Percentiles rank a stretch among this genome's conserved stretches.
Conservation (phyloP, 2,113 vertebrate genomes). For the Spheniscus mendiculus region DNA sequence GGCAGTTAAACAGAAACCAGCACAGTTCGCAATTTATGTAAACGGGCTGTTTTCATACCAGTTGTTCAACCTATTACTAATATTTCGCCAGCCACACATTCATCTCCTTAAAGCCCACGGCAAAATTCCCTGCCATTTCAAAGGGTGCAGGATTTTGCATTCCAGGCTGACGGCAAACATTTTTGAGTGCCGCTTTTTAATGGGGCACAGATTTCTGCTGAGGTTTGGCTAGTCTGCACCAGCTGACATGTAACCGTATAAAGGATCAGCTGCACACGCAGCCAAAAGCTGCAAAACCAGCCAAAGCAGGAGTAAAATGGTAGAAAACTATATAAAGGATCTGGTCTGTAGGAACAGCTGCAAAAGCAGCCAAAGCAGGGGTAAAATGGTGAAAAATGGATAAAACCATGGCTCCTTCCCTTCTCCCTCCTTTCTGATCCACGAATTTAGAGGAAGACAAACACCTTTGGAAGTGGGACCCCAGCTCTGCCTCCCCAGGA, state of each 20-base stretch:
- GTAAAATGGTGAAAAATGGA: neutral
- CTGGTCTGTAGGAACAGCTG: neutral
- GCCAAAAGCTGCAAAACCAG: slow-evolving; percentile 23
- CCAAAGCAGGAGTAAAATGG: neutral
- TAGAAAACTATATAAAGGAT: neutral
- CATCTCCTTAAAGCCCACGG: neutral
- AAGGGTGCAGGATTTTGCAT: neutral
- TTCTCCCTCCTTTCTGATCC: neutral
- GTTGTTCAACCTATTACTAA: slow-evolving; percentile 3
- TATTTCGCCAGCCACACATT: neutral
- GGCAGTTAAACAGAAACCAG: neutral
- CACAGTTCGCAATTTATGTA: neutral
- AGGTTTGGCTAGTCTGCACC: neutral
- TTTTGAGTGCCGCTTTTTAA: slow-evolving; percentile 25
- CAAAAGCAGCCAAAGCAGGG: neutral
- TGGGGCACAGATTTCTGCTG: slow-evolving; percentile 37
- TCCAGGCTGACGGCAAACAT: neutral
- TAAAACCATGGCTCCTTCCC: neutral
- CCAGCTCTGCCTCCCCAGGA: neutral
- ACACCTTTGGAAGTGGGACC: neutral
- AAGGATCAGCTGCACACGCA: neutral
- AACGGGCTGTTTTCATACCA: neutral
- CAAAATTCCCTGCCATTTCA: neutral
- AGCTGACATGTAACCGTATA: neutral
- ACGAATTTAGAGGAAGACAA: neutral